Evolutionary conservation across 2,797 vertebrate species (phyloP).

Genomic region (Bovichtus diacanthus): DNA sequence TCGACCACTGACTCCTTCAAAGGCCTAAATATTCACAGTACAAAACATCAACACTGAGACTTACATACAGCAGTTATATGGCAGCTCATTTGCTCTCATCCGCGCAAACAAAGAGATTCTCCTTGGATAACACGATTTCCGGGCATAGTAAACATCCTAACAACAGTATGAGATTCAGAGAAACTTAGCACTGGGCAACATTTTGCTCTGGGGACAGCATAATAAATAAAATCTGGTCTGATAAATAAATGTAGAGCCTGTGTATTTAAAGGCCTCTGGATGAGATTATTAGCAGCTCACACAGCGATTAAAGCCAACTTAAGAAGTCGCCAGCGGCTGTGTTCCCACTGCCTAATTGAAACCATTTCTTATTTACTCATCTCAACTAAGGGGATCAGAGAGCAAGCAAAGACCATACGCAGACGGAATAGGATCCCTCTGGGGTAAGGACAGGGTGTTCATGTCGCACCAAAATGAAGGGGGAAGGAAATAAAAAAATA

Average conservation of each 20-base stretch:
- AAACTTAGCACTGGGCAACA: conserved; percentile 26
- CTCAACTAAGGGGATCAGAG: conserved; percentile 66
- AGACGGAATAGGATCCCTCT: conserved; percentile 46
- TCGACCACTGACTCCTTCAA: conserved; percentile 30
- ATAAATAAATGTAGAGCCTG: conserved; percentile 69
- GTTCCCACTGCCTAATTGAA: conserved; percentile 82
- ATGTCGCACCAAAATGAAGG: conserved; percentile 54
- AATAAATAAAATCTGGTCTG: conserved; percentile 61
- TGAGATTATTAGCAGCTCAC: conserved; percentile 80
- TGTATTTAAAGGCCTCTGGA: conserved; percentile 67
- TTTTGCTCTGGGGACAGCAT: conserved; percentile 54
- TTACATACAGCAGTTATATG: conserved; percentile 18
- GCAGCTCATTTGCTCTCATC: conserved; percentile 60
- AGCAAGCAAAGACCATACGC: conserved; percentile 55
- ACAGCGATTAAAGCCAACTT: conserved; percentile 78
- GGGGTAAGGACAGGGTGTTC: conserved; percentile 63
- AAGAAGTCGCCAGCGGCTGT: conserved; percentile 75
- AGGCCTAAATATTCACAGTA: conserved; percentile 22
- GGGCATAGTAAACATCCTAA: conserved; percentile 58
- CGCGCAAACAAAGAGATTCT: conserved; percentile 66
- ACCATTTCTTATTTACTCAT: conserved; percentile 85
- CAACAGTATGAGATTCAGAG: conserved; percentile 30
- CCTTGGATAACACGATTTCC: conserved; percentile 55
- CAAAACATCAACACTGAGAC: conserved; percentile 46
- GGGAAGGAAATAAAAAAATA: conserved; percentile 35